Percentiles rank a stretch among this genome's conserved stretches.
phyloP scores from a whole-genome alignment of 1,140 invertebrate species.

The Lordiphosa clarofinis region DNA sequence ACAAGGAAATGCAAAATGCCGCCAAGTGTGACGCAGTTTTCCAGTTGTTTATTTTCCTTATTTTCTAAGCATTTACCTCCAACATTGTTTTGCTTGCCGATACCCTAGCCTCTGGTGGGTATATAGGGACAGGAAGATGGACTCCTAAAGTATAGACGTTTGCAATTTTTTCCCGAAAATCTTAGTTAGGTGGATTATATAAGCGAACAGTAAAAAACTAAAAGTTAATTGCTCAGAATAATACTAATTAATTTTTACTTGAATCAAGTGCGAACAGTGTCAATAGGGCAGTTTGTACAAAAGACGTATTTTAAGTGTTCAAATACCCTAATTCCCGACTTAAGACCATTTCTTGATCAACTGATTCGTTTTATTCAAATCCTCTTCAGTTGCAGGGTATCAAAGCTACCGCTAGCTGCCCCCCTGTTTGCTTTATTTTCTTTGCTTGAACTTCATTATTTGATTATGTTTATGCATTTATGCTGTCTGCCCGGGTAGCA shows the following conservation, averaged over 20 bases:
- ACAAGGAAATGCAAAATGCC: conserved; percentile 72
- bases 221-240: no score
- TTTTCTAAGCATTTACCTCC: conserved; percentile 23
- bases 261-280: no score
- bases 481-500: conserved; percentile 14
- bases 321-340: no score
- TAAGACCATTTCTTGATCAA: no score
- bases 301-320: no score
- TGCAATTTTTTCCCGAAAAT: no score
- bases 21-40: conserved; percentile 68
- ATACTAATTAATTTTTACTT: no score
- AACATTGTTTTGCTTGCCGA: conserved; percentile 4
- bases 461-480: conserved; percentile 32
- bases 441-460: conserved; percentile 41
- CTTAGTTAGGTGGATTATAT: no score
- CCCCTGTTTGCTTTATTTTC: conserved; percentile 4
- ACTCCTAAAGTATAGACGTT: no score
- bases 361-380: no score
- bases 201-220: no score
- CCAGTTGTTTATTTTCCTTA: conserved; percentile 48
- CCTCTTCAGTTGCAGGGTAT: background rate
- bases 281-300: no score
- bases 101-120: background rate
- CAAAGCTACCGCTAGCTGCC: background rate
- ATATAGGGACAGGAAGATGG: background rate